A percentile compares a stretch with the other conserved stretches of the same genome.
Conservation (phyloP, 2,113 vertebrate species). For the Ariopsis seemanni region DNA sequence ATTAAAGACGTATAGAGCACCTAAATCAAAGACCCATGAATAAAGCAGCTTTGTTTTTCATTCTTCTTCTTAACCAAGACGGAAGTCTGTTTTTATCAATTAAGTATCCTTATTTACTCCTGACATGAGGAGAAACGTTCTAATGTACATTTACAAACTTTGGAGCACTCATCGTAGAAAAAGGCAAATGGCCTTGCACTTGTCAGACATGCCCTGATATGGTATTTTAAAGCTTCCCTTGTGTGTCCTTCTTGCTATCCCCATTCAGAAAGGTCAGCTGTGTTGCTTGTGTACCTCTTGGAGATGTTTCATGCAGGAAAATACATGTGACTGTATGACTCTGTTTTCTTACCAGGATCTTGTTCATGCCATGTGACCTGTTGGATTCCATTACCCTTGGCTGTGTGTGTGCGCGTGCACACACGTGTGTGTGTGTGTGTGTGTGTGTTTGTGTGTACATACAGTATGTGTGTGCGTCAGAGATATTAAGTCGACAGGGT, state of each 20-base stretch:
- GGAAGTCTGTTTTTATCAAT: neutral
- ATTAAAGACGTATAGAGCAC: neutral
- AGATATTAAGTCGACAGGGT: slow-evolving; percentile 35
- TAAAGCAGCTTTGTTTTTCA: neutral
- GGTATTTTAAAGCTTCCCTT: neutral
- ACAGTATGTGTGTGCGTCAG: slow-evolving; percentile 11
- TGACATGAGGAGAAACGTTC: neutral
- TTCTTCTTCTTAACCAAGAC: neutral
- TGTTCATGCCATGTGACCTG: slow-evolving; percentile 65
- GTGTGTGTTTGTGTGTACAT: slow-evolving; percentile 18
- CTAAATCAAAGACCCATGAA: neutral
- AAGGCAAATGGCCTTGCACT: neutral
- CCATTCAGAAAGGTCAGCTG: slow-evolving; percentile 30
- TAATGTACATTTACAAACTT: neutral
- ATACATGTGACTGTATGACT: slow-evolving; percentile 66
- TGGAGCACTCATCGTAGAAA: neutral
- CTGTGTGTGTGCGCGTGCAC: slow-evolving; percentile 3
- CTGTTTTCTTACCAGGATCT: slow-evolving; percentile 59
- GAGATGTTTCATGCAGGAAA: slow-evolving; percentile 42
- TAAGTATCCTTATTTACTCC: neutral
- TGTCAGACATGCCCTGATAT: neutral
- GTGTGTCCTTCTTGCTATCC: slow-evolving; percentile 9
- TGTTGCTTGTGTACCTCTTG: slow-evolving; percentile 21
- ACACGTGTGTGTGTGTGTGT: neutral
- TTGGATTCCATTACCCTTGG: slow-evolving; percentile 61